Percentiles rank a stretch among this genome's conserved stretches.
These are phyloP conservation scores for Stenopsyche tienmushanensis DNA, from an alignment of 1,140 invertebrate genomes.

Conservation along the genomic window DNA sequence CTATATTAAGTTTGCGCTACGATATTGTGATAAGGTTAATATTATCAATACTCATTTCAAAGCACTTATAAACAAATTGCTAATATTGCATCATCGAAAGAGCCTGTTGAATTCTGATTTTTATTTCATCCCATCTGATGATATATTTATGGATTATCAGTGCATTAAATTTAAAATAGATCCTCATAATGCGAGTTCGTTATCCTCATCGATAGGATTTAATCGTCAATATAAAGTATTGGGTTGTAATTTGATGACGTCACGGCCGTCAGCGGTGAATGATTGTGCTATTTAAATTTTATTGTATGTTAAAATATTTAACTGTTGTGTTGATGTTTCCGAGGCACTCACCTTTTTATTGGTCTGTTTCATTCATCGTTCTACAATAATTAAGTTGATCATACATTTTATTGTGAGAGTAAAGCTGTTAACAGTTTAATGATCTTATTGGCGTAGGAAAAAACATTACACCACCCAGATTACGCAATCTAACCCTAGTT, in stretches of 20 bases:
- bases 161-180: too few species aligned
- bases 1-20: too few species aligned
- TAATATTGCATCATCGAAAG: too few species aligned
- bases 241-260: neutral
- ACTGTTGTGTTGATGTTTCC: slow-evolving; percentile 34
- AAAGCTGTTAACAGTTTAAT: neutral
- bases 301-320: slow-evolving; percentile 39
- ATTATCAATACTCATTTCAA: neutral
- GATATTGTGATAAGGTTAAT: too few species aligned
- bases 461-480: too few species aligned
- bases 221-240: too few species aligned
- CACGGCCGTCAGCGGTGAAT: slow-evolving; percentile 21
- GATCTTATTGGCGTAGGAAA: neutral
- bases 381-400: slow-evolving; percentile 34
- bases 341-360: slow-evolving; percentile 29
- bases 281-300: slow-evolving; percentile 34
- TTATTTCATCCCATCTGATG: too few species aligned
- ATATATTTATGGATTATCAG: too few species aligned
- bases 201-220: too few species aligned
- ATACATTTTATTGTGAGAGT: slow-evolving; percentile 13
- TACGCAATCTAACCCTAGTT: too few species aligned
- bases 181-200: too few species aligned
- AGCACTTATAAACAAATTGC: neutral
- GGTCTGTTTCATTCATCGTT: slow-evolving; percentile 32
- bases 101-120: too few species aligned